Evolutionary conservation across 2,113 vertebrate genomes (phyloP), one percentile per base, ranked within the genome.

Genomic region (Neolamprologus devosi): DNA sequence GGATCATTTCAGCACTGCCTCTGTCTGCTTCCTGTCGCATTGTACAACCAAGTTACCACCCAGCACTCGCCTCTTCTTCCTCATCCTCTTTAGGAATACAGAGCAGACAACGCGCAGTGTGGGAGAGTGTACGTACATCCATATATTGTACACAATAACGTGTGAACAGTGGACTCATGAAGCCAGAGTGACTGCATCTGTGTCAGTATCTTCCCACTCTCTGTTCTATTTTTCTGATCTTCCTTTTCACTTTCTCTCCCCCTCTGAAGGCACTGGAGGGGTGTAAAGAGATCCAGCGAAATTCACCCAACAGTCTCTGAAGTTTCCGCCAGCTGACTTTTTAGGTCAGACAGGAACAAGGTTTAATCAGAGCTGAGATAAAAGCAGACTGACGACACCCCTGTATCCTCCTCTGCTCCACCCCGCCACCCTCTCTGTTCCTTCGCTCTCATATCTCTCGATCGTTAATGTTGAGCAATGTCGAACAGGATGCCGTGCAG

Each of bases 311-410:
- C 89, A 75, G 89, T 84, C 89, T 95, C 92, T 93, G 91, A 94
- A 93, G 94, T 94, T 95, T 95, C 90, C 90, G 80, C 88, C 91
- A 91, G 90, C 94, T 95, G 93, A 96, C 91, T 95, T 95, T 96
- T 94, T 93, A 95, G 95, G 93, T 96, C 94, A 96, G 91, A 90
- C 88, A 89, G 88, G 92, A 92, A 92, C 92, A 83, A 84, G 90
- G 90, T 93, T 94, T 95, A 95, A 96, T 94, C 93, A 94, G 94
- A 91, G 93, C 81, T 12, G 83, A 93, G 94, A 94, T 95, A 94
- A 94, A 93, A 94, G 93, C 87, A 16, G 57, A 57, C 89, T 91
- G 92, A 94, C 82, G 86, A 94, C 88, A 92, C 90, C 90, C 47
- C 53, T 80, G 84, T 23, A 83, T 89, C 90, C 91, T 88, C 81